Evolutionary conservation across 2,113 vertebrate genomes (phyloP), one percentile per base, ranked within the genome.

Genomic region (Psittacus erithacus): DNA sequence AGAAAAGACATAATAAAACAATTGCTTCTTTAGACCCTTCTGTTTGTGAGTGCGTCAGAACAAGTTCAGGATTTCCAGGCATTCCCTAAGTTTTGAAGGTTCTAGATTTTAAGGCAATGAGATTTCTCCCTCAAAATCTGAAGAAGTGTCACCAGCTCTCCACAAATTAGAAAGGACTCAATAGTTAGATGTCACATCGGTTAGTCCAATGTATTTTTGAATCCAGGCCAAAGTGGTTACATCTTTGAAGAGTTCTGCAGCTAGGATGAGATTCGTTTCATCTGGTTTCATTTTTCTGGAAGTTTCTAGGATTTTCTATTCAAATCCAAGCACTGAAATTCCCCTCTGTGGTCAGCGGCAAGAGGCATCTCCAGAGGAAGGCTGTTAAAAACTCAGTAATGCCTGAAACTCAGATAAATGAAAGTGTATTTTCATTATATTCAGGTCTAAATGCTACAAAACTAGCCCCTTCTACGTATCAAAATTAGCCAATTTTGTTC

Each of bases 171-270:
- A 71, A 62, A 31, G 0, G 6, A 23, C 25, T 82, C 39, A 39
- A 22, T 10, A 46, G 2, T 62, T 49, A n/a, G 11, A 10, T 2
- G 2, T 55, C 17, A 29, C 5, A 13, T 8, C 33, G 17, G 3
- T 64, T 35, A 83, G 33, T 73, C 4, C 7, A 50, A 39, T 43
- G 5, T 5, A 18, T 6, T 57, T 84, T 33, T 57, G 35, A 29
- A 28, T 24, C 16, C 41, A 57, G 83, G 23, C 3, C 4, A n/a
- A 93, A 94, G 12, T 13, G 20, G 6, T 33, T 69, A 70, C 7
- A 1, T 33, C 17, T 60, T 10, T 47, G 27, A 63, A 87, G 17
- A 62, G 64, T 62, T 52, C 29, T 91, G 17, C 46, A 43, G 12
- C 39, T 35, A 55, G 4, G 9, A 2, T 59, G 38, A 1, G 4